Evolutionary conservation across 2,888 invertebrate species (phyloP), one percentile per base, ranked within the genome.

Genomic region (Lithosia quadra): DNA sequence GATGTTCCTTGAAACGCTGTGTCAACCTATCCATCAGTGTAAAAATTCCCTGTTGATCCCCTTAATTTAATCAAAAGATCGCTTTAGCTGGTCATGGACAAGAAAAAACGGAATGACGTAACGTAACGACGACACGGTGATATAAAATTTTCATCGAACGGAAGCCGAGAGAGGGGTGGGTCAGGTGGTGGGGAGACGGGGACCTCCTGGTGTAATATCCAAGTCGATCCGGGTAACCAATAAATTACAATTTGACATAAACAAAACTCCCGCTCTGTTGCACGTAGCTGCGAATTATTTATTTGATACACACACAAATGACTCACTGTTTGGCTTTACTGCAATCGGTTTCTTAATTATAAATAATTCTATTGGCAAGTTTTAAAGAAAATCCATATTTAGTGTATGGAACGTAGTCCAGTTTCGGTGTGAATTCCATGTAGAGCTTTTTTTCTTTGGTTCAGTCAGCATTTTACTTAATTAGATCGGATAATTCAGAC

Each of bases 61-160:
- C 92, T 91, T 92, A 93, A 94, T 95, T 94, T 94, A 94, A 95
- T 95, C 95, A 93, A 94, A 93, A 93, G 91, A 92, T 92, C 93
- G 93, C 92, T 94, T 91, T 85, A 87, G 92, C 91, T 88, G 90
- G 91, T 91, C 91, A 88, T 87, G 92, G 88, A 85, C 86, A 90
- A 92, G 92, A 94, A 94, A 94, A 93, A 94, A 91, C 89, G 82
- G 88, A 82, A 93, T 92, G 93, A 94, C 91, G 91, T 88, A 88
- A 92, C 91, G 89, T 85, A 90, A 92, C 90, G 88, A 86, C 89
- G 85, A 90, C 88, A 91, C 88, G 90, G 87, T 86, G 85, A 93
- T 93, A 93, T 93, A 92, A 92, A 93, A 93, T 92, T 94, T 93
- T 94, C 92, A 92, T 91, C 89, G 90, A 87, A 87, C 86, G 78